Evolutionary conservation across 2,888 invertebrate genomes (phyloP), one percentile per base, ranked within the genome.

Genomic region (Dolichopus griseipennis): DNA sequence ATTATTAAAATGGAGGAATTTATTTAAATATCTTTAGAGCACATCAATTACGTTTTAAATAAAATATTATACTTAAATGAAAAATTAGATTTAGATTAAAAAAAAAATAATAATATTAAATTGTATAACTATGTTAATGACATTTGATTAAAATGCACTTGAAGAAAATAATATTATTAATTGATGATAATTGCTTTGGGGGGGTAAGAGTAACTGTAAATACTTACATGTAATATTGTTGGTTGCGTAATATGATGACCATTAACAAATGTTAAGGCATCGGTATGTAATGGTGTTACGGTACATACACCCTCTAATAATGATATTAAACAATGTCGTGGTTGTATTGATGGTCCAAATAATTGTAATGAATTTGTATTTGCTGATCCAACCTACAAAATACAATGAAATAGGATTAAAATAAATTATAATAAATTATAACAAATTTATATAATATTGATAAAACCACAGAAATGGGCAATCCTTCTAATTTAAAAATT

Each of bases 211-310:
- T 27, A 27, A 27, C 27, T 27, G 27, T 27, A 4, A 3, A 62
- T 65, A 78, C 80, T 78, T 75, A 89, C 90, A 86, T 92, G 92
- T 69, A 98, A 83, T 74, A 95, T 91, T 66, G 96, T 95, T 41
- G 97, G 93, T 81, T 97, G 96, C 77, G 90, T 88, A 76, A 96
- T 92, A 73, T 94, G 87, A 77, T 94, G 92, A 65, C 93, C 93
- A 82, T 98, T 96, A 73, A 98, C 93, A 81, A 93, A 95, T 41
- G 95, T 95, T 78, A 95, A 91, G 15, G 97, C 95, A 81, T 96
- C 95, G 34, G 93, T 86, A 77, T 93, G 93, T 75, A 94, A 89
- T 10, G 98, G 97, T 37, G 97, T 97, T 64, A 97, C 88, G 3
- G 92, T 91, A 73, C 95, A 96, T 70, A 97, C 92, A 66, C 95